Percentiles rank a stretch among this genome's conserved stretches.
phyloP scores from a whole-genome alignment of 1,140 invertebrate genomes.

The Chymomyza costata region DNA sequence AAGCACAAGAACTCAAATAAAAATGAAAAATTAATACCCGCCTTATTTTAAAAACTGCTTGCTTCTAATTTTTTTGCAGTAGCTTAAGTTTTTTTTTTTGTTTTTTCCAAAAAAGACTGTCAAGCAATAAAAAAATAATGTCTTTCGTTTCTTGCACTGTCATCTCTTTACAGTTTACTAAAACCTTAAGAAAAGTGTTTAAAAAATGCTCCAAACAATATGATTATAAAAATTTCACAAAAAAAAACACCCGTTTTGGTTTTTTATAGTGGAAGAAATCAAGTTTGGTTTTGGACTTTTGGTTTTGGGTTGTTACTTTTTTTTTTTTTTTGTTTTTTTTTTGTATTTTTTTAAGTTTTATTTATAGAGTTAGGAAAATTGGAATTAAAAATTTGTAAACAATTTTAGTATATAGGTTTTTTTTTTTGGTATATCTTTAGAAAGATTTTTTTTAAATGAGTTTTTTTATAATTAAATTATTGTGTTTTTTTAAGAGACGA shows the following conservation, averaged over 20 bases:
- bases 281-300: conserved; percentile 29
- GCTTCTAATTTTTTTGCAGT: too few relatives aligned
- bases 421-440: conserved; percentile 37
- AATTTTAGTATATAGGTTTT: conserved; percentile 49
- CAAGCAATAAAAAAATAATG: conserved; percentile 42
- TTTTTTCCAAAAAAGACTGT: not conserved
- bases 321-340: conserved; percentile 30
- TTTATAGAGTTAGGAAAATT: conserved; percentile 50
- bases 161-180: conserved; percentile 27
- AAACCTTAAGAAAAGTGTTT: conserved; percentile 23
- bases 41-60: too few relatives aligned
- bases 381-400: conserved; percentile 61
- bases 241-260: conserved; percentile 56
- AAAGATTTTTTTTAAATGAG: conserved; percentile 48
- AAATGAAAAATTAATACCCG: too few relatives aligned
- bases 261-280: conserved; percentile 50
- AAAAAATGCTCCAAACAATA: conserved; percentile 21
- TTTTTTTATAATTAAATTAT: conserved; percentile 60
- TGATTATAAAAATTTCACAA: conserved; percentile 56
- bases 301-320: conserved; percentile 26
- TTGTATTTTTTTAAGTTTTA: conserved; percentile 23
- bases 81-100: not conserved
- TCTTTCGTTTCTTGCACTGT: conserved; percentile 42
- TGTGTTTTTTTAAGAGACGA: conserved; percentile 47
- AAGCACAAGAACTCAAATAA: too few relatives aligned